Percentiles rank a stretch among this genome's conserved stretches.
These are phyloP conservation scores for Pollimyrus isidori DNA, from an alignment of 2,113 vertebrate species.

Conservation along the genomic window DNA sequence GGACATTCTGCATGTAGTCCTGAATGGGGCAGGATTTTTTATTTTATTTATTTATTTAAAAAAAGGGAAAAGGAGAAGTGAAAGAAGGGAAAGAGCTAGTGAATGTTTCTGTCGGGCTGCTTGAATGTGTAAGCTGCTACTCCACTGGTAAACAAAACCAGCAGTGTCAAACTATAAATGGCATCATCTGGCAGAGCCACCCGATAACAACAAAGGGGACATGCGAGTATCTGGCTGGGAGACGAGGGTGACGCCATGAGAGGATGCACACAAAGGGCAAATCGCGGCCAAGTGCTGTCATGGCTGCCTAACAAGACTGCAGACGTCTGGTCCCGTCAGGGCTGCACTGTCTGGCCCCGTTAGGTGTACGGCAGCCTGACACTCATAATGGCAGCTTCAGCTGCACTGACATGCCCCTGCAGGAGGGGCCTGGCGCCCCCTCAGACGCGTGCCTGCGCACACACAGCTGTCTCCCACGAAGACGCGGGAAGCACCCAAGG, in stretches of 20 bases:
- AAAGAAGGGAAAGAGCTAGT: background rate
- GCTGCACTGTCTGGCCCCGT: constrained; percentile 70
- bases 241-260: constrained; percentile 25
- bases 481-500: background rate
- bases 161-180: background rate
- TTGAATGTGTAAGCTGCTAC: background rate
- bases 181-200: background rate
- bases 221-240: background rate
- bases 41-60: too few species aligned
- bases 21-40: constrained; percentile 37
- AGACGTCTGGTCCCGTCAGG: constrained; percentile 73
- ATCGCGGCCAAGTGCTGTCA: constrained; percentile 93
- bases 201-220: background rate
- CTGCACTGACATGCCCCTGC: constrained; percentile 68
- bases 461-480: background rate
- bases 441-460: background rate
- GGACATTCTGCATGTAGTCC: constrained; percentile 99
- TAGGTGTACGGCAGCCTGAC: constrained; percentile 71
- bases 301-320: constrained; percentile 94
- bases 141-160: background rate
- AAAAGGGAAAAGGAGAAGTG: background rate
- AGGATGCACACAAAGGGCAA: constrained; percentile 76
- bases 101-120: too few species aligned
- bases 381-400: constrained; percentile 84
- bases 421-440: constrained; percentile 39